Percentiles rank a stretch among this genome's conserved stretches.
Conservation (phyloP, 2,113 vertebrate species). For the Rhinopomastus cyanomelas region DNA sequence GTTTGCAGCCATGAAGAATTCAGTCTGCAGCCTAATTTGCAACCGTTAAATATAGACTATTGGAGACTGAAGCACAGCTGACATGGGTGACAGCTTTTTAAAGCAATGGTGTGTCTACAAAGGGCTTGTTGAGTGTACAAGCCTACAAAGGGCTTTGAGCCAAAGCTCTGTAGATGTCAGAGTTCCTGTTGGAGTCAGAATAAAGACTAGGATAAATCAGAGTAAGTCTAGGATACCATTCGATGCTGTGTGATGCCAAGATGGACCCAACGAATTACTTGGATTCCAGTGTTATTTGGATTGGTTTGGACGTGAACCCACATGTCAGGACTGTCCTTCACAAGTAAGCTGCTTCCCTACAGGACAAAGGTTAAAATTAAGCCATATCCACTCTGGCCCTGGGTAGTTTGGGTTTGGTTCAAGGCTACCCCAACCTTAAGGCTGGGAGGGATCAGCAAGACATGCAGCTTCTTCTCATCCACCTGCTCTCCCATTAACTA, state of each 20-base stretch:
- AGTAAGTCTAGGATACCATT: background rate
- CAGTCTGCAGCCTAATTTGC: conserved; percentile 46
- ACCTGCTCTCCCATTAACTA: background rate
- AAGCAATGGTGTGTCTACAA: conserved; percentile 23
- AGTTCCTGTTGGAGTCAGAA: background rate
- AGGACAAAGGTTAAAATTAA: background rate
- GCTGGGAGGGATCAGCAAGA: background rate
- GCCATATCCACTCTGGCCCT: background rate
- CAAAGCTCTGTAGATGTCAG: background rate
- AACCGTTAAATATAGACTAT: conserved; percentile 57
- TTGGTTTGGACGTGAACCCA: background rate
- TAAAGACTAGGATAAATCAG: background rate
- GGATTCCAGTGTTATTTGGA: background rate
- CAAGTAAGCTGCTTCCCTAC: background rate
- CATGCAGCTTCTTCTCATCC: background rate
- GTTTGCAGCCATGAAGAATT: conserved; percentile 35
- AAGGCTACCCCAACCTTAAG: background rate
- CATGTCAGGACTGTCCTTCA: background rate
- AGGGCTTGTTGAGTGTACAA: conserved; percentile 3
- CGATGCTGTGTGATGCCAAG: background rate
- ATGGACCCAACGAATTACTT: background rate
- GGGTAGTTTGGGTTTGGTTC: background rate
- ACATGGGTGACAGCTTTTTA: conserved; percentile 23
- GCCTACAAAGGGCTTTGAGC: too few species aligned
- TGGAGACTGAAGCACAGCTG: conserved; percentile 19